These are phyloP conservation scores for Paracyprichromis sp. DNA, from an alignment of 2,113 vertebrate species.

Conservation along the genomic window DNA sequence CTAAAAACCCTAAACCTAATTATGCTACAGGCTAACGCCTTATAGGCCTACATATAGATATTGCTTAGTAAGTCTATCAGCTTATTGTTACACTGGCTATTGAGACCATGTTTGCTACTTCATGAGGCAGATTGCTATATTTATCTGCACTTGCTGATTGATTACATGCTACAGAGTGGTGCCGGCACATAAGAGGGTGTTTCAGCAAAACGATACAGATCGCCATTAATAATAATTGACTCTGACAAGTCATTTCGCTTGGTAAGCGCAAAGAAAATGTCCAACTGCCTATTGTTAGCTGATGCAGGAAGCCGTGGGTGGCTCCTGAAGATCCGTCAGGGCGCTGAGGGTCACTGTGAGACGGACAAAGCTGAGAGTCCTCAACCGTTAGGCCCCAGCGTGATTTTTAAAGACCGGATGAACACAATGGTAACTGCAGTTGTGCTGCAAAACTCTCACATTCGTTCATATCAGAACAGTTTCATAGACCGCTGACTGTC, in stretches of 20 bases:
- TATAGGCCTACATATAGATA: not conserved
- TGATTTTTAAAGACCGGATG: slow-evolving; percentile 8
- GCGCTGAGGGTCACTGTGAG: slow-evolving; percentile 23
- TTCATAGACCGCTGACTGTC: not conserved
- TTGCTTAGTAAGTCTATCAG: not conserved
- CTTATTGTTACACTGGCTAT: not conserved
- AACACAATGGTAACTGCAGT: not conserved
- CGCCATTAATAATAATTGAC: slow-evolving; percentile 21
- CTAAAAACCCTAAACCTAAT: too few species aligned
- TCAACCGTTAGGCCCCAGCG: not conserved
- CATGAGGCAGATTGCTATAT: not conserved
- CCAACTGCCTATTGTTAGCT: slow-evolving; percentile 45
- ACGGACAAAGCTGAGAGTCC: slow-evolving; percentile 4
- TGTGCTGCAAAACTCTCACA: not conserved
- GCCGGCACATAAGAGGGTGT: not conserved
- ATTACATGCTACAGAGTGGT: not conserved
- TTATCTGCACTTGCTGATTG: not conserved
- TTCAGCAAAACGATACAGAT: not conserved
- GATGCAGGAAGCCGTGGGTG: slow-evolving; percentile 41
- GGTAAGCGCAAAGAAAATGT: slow-evolving; percentile 22
- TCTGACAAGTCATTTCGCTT: slow-evolving; percentile 28
- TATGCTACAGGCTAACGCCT: not conserved
- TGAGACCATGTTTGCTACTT: not conserved
- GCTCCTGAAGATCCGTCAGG: slow-evolving; percentile 5
- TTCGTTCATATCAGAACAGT: not conserved